Percentiles rank a stretch among this genome's conserved stretches.
phyloP scores from a whole-genome alignment of 2,113 vertebrate species.

The Chaetops frenatus region DNA sequence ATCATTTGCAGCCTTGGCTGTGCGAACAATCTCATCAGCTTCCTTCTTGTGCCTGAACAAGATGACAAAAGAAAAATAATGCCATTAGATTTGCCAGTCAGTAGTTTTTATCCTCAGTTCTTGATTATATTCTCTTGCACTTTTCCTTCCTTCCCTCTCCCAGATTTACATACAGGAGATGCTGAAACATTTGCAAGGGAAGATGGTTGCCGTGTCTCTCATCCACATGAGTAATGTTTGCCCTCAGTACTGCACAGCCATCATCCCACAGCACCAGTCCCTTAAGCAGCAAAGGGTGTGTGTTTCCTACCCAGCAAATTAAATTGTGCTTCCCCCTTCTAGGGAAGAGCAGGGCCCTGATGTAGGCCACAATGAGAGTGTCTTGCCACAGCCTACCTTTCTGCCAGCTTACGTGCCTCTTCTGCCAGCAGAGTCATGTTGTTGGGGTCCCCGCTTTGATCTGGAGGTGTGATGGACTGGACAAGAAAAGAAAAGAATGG shows the following conservation, averaged over 20 bases:
- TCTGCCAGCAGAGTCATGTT: slow-evolving; percentile 96
- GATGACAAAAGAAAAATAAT: not conserved
- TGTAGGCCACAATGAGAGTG: accelerated
- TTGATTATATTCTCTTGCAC: not conserved
- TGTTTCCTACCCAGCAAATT: not conserved
- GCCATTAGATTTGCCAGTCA: not conserved
- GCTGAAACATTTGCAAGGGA: not conserved
- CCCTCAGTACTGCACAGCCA: not conserved
- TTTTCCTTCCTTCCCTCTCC: not conserved
- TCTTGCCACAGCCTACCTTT: slow-evolving; percentile 76
- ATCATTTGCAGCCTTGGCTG: slow-evolving; percentile 89
- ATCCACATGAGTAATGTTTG: accelerated
- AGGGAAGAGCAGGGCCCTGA: not conserved
- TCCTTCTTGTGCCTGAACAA: slow-evolving; percentile 86
- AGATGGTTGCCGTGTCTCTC: not conserved
- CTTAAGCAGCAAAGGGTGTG: not conserved
- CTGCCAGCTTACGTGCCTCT: slow-evolving; percentile 88
- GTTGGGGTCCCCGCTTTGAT: slow-evolving; percentile 83
- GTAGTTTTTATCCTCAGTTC: not conserved
- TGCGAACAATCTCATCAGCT: slow-evolving; percentile 90
- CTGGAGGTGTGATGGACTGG: slow-evolving; percentile 84
- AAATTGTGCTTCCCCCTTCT: not conserved
- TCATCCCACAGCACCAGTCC: not conserved
- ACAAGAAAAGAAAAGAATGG: not conserved
- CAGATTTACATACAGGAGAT: not conserved